Evolutionary conservation across 53 echinoderm and acorn worm species (phyloP), one percentile per base, ranked within the genome.

Genomic region (Holothuria scabra): DNA sequence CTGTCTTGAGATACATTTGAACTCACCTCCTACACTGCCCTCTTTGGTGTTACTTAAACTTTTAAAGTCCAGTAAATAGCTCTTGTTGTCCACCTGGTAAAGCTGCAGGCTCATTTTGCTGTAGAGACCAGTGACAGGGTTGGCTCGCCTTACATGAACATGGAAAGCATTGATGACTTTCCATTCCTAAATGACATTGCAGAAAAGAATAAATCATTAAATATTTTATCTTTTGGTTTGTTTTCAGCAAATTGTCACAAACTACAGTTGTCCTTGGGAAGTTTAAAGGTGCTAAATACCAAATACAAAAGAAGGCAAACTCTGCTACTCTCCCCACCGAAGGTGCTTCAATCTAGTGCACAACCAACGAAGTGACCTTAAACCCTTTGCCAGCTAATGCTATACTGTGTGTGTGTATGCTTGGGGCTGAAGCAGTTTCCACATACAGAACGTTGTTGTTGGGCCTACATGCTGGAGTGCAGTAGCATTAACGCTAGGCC

Each of bases 41-140:
- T 95, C 94, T 61, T 83, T 90, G 1, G 88, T 83, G 55, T 96
- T 94, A 56, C 84, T 94, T 23, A 96, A 84, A 52, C 97, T 96
- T 86, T 96, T 96, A 67, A 96, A 96, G 90, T 96, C 97, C 59
- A 96, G 74, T 29, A 96, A 84, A 57, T 92, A 96, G 49, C 97
- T 96, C 83, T 94, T 96, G 65, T 84, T 92, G 90, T 96, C 97
- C 55, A 96, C 97, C 61, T 96, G 97, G 52, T 96, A 96, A 8
- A 96, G 88, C 79, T 96, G 97, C 26, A 96, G 85, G 61, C 97
- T 95, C 92, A 96, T 90, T 87, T 96, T 96, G 34, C 91, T 84
- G 59, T 85, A 59, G 67, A 67, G 72, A 26, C 92, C 90, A 14
- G 88, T 90, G 10, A 92, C 80, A 16, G 89, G 68, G 85, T 96